phyloP scores from a whole-genome alignment of 2,797 vertebrate species.

The Pseudomugil tenellus region DNA sequence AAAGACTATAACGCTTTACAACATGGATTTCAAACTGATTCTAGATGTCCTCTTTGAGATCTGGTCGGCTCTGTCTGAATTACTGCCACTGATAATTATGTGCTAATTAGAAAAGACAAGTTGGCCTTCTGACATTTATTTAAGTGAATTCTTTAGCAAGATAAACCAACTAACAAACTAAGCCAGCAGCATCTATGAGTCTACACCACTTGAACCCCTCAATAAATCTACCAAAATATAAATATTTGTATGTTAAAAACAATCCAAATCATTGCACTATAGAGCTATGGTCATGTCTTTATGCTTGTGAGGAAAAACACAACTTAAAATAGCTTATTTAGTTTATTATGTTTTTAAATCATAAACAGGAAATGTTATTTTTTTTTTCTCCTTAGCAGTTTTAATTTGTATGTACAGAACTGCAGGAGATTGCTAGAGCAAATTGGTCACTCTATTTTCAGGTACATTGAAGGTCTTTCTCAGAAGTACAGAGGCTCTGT shows the following conservation, averaged over 20 bases:
- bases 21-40: neutral
- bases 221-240: neutral
- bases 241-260: neutral
- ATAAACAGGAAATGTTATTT: slow-evolving; percentile 17
- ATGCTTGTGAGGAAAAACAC: neutral
- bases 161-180: slow-evolving; percentile 58
- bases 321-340: slow-evolving; percentile 8
- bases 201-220: slow-evolving; percentile 2
- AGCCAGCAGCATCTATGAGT: slow-evolving; percentile 32
- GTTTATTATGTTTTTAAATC: too few species aligned
- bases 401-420: slow-evolving; percentile 24
- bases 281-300: neutral
- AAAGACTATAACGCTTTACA: slow-evolving; percentile 6
- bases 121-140: slow-evolving; percentile 57
- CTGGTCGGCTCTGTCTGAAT: slow-evolving; percentile 34
- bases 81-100: slow-evolving; percentile 46
- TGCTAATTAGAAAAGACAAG: slow-evolving; percentile 45
- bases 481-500: slow-evolving; percentile 35
- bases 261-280: neutral
- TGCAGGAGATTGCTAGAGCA: slow-evolving; percentile 26
- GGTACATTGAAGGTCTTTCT: slow-evolving; percentile 42
- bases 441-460: slow-evolving; percentile 48
- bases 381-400: slow-evolving; percentile 12
- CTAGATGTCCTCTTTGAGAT: neutral
- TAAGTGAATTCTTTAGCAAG: slow-evolving; percentile 54